phyloP scores from a whole-genome alignment of 2,113 vertebrate species.

The Gobiocypris rarus region DNA sequence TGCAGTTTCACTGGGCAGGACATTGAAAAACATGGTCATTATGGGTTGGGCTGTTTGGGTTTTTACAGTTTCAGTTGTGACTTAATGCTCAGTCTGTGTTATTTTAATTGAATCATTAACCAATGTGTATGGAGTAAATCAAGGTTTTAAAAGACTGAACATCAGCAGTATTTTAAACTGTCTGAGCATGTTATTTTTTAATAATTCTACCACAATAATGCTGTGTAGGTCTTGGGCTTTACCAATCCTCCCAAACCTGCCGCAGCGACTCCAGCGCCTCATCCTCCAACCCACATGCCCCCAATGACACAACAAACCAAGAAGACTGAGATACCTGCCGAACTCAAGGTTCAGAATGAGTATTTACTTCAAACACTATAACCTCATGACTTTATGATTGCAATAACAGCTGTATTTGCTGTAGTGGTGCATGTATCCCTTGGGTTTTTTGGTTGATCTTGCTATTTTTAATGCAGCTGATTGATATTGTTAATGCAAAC shows the following conservation, averaged over 20 bases:
- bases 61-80: background rate
- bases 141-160: too few relatives aligned
- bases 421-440: background rate
- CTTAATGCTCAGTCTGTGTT: background rate
- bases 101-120: background rate
- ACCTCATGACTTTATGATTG: background rate
- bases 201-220: background rate
- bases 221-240: conserved; percentile 14
- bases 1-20: background rate
- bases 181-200: background rate
- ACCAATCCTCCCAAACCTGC: background rate
- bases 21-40: background rate
- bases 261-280: background rate
- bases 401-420: background rate
- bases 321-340: background rate
- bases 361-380: background rate
- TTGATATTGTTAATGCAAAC: background rate
- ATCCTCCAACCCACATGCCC: background rate
- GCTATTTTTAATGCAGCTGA: too few relatives aligned
- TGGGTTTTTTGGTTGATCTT: too few relatives aligned
- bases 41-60: background rate
- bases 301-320: background rate
- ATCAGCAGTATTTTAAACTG: background rate
- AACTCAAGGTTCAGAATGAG: conserved; percentile 13
- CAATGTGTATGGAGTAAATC: background rate